Evolutionary conservation across 2,888 invertebrate species (phyloP), one percentile per base, ranked within the genome.

Genomic region (Drosophila lutescens): DNA sequence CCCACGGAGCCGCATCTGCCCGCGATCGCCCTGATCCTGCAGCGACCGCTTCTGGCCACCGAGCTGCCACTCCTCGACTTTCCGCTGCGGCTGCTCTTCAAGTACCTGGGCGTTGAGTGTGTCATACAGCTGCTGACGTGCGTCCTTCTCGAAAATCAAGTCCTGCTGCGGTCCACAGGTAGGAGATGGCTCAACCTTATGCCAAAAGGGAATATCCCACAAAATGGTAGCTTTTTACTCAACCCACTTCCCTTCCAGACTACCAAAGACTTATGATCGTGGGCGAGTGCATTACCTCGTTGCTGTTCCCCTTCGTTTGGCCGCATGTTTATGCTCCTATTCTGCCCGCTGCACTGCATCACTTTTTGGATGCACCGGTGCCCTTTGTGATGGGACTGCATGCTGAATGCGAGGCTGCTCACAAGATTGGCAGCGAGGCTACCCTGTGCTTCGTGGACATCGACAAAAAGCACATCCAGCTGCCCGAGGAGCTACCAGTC

Each of bases 301-400:
- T 99, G 26, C 93, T 99, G 41, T 96, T 99, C 89, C 99, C 99
- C 2, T 99, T 99, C 91, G 94, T 95, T 30, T 99, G 99, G 99
- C 98, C 98, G 57, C 99, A 99, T 92, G 99, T 99, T 4, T 99
- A 99, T 92, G 99, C 99, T 69, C 99, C 99, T 32, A 98, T 99
- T 89, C 93, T 99, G 85, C 99, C 99, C 1, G 97, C 98, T 54
- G 96, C 97, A 17, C 93, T 98, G 72, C 96, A 97, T 91, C 98
- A 99, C 91, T 99, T 99, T 93, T 94, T 99, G 50, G 99, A 99
- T 93, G 99, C 99, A 6, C 99, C 99, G 0, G 99, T 99, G 58
- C 99, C 99, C 38, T 99, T 98, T 93, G 96, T 99, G 70, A 99
- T 99, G 99, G 99, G 99, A 90, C 92, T 96, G 17, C 94, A 96